Base-by-base conservation (phyloP, 2,797 vertebrate species). In the Rhinatrema bivittatum region DNA sequence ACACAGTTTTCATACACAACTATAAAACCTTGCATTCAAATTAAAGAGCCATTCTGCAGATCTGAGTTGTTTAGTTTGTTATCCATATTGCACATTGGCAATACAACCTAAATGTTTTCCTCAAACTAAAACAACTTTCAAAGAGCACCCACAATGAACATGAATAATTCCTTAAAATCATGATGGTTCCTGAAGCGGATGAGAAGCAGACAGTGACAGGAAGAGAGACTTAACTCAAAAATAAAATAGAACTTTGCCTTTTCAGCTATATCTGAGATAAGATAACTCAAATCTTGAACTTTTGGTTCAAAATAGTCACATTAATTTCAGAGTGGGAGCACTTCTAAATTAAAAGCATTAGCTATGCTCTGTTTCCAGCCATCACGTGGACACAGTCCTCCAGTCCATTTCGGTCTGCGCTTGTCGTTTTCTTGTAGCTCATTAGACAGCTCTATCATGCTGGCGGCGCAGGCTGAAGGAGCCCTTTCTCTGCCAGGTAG, bases 401-500 rank as follows among this genome's bases (percentile, higher is more conserved):
- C 43, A 4, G 16, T 29, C 42, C 45, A 44, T n/a, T n/a, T 53
- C 31, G n/a, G 16, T 44, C 39, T 30, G 52, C 32, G 59, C 55
- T 46, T 50, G 28, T 17, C 28, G 20, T 33, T 19, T 52, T 29
- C 38, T 46, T 39, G 23, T 7, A 16, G 14, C 32, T 35, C 20
- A 41, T 26, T 3, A n/a, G n/a, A 16, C 11, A 20, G 10, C 33
- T n/a, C 77, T 61, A 82, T 27, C 76, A 50, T 2, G 60, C 76
- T 57, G 72, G 81, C 31, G 69, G 29, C 10, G 71, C 60, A 11
- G 80, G 78, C 32, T 87, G 83, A 20, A 97, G 82, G 61, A 95
- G 61, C 24, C 91, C 91, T 39, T 86, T 86, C 63, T 91, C 90
- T 7, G 70, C 63, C 4, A 99, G 85, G 39, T 94, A 89, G 27